Percentiles rank a stretch among this genome's conserved stretches.
Conservation (phyloP, 2,797 vertebrate species). For the Mormyrus hasselquistii region DNA sequence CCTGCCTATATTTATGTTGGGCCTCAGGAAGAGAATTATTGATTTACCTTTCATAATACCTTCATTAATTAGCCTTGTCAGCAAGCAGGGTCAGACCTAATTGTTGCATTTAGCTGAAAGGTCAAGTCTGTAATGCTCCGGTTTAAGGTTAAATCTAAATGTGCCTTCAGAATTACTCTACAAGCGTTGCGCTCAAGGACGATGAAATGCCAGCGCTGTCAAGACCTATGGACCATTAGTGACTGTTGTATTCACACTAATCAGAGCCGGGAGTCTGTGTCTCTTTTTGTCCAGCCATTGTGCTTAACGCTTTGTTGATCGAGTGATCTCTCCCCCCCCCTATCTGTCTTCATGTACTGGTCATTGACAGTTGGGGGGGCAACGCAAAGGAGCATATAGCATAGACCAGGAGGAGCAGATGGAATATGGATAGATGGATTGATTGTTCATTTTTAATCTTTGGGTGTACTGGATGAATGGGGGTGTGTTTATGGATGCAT, state of each 20-base stretch:
- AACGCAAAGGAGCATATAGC: background rate
- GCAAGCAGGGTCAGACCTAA: constrained; percentile 46
- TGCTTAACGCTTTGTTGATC: background rate
- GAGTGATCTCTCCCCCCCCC: background rate
- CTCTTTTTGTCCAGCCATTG: background rate
- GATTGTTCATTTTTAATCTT: background rate
- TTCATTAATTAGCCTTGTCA: constrained; percentile 60
- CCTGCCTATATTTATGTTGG: constrained; percentile 19
- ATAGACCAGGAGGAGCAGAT: background rate
- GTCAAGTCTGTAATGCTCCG: constrained; percentile 47
- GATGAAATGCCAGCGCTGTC: background rate
- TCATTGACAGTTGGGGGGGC: background rate
- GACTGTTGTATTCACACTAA: background rate
- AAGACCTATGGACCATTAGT: background rate
- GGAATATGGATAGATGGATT: background rate
- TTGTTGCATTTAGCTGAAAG: constrained; percentile 46
- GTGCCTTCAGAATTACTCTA: background rate
- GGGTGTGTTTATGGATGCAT: background rate
- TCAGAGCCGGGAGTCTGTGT: background rate
- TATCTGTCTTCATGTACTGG: background rate
- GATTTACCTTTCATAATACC: constrained; percentile 54
- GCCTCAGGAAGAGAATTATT: constrained; percentile 41
- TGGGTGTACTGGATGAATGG: background rate
- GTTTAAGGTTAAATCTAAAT: constrained; percentile 22
- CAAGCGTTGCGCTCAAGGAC: background rate